These are phyloP conservation scores for Iphiclides podalirius DNA, from an alignment of 2,888 invertebrate genomes.

Conservation along the genomic window DNA sequence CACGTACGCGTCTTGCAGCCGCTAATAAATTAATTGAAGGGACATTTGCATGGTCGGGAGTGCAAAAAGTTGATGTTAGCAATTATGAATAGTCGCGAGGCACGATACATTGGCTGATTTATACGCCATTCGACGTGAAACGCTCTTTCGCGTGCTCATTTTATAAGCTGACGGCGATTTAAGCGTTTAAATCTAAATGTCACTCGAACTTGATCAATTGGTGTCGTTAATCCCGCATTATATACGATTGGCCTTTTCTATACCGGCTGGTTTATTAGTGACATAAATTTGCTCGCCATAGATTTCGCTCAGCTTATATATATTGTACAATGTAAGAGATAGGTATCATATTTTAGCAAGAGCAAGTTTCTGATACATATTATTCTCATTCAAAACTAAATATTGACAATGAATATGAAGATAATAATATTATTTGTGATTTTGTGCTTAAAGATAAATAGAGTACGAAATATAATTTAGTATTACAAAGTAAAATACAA, in stretches of 20 bases:
- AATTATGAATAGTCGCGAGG: conserved; percentile 61
- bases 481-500: too few relatives aligned
- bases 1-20: conserved; percentile 7
- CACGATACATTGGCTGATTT: conserved; percentile 53
- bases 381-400: too few relatives aligned
- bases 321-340: too few relatives aligned
- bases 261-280: conserved; percentile 10
- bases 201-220: conserved; percentile 18
- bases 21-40: conserved; percentile 48
- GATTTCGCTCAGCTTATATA: not conserved
- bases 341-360: too few relatives aligned
- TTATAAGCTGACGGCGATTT: conserved; percentile 23
- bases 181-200: conserved; percentile 22
- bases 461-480: too few relatives aligned
- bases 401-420: too few relatives aligned
- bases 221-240: conserved; percentile 18
- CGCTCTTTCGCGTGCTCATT: conserved; percentile 30
- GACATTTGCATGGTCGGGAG: conserved; percentile 56
- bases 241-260: conserved; percentile 9
- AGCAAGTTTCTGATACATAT: too few relatives aligned
- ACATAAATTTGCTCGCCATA: conserved; percentile 1
- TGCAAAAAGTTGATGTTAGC: conserved; percentile 62
- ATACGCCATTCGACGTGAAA: conserved; percentile 48
- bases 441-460: too few relatives aligned
- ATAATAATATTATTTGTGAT: too few relatives aligned